These are phyloP conservation scores for Echinometra lucunter DNA, from an alignment of 53 echinoderm and acorn worm genomes.

Conservation along the genomic window DNA sequence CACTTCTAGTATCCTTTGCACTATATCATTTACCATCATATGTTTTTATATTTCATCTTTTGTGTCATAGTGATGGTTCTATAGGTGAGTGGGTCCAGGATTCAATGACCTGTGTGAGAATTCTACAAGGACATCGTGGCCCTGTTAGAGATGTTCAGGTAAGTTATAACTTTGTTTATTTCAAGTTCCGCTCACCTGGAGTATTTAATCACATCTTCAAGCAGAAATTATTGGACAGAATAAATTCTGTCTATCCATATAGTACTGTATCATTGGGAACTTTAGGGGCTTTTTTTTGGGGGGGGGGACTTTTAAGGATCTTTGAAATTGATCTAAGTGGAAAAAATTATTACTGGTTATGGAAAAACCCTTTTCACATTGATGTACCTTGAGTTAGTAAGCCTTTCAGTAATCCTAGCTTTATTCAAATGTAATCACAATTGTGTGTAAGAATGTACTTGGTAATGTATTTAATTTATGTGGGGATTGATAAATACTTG, in stretches of 20 bases:
- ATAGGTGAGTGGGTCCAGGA: conserved; percentile 97
- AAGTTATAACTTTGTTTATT: neutral
- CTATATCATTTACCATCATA: neutral
- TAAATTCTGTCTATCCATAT: neutral
- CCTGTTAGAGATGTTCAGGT: conserved; percentile 97
- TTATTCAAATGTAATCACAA: neutral
- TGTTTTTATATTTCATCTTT: neutral
- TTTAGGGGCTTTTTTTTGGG: neutral
- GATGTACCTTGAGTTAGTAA: too few species aligned
- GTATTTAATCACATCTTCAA: neutral
- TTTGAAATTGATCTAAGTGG: neutral
- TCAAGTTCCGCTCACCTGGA: too few species aligned
- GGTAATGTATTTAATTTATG: too few species aligned
- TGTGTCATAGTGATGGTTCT: conserved; percentile 80
- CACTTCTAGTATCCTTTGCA: neutral
- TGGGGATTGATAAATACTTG: too few species aligned
- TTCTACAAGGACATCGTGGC: conserved; percentile 95
- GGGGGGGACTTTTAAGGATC: neutral
- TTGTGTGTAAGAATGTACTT: too few species aligned
- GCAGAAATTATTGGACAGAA: neutral
- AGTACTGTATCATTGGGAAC: neutral
- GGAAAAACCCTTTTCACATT: neutral
- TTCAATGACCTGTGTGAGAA: conserved; percentile 96
- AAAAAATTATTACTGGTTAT: neutral
- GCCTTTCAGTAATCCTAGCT: neutral